phyloP scores from a whole-genome alignment of 2,888 invertebrate species.

The Parascotia fuliginaria region DNA sequence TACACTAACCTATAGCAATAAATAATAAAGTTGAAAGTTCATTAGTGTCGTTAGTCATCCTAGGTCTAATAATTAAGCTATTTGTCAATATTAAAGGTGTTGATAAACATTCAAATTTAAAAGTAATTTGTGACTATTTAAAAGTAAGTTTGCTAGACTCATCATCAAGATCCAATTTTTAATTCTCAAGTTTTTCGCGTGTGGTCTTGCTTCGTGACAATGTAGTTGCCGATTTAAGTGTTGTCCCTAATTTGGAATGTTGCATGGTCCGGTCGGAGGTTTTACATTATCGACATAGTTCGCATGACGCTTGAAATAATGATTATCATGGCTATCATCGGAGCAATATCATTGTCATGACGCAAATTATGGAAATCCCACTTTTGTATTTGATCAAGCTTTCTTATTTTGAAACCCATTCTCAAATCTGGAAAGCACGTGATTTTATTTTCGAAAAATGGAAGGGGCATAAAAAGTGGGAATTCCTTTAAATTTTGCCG shows the following conservation, averaged over 20 bases:
- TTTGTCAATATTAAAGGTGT: too few species aligned
- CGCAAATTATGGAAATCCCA: conserved; percentile 78
- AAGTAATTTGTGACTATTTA: neutral
- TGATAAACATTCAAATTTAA: too few species aligned
- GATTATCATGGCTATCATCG: conserved; percentile 82
- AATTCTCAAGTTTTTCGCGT: conserved; percentile 50
- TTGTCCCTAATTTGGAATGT: conserved; percentile 77
- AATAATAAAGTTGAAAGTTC: too few species aligned
- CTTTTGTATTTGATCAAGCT: conserved; percentile 39
- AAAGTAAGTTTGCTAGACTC: conserved; percentile 32
- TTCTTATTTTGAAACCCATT: neutral
- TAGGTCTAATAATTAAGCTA: too few species aligned
- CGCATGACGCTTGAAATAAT: conserved; percentile 74
- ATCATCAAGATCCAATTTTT: conserved; percentile 45
- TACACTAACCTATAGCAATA: too few species aligned
- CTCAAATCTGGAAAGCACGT: neutral
- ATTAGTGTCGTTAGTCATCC: too few species aligned
- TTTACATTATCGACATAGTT: conserved; percentile 57
- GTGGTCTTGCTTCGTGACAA: conserved; percentile 85
- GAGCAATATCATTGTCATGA: conserved; percentile 85
- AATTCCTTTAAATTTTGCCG: conserved; percentile 49
- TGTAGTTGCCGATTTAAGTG: conserved; percentile 83
- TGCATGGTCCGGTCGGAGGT: conserved; percentile 69
- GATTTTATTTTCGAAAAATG: neutral
- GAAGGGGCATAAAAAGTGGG: conserved; percentile 42